These are phyloP conservation scores for Euclidia mi DNA, from an alignment of 2,888 invertebrate genomes.

Conservation along the genomic window DNA sequence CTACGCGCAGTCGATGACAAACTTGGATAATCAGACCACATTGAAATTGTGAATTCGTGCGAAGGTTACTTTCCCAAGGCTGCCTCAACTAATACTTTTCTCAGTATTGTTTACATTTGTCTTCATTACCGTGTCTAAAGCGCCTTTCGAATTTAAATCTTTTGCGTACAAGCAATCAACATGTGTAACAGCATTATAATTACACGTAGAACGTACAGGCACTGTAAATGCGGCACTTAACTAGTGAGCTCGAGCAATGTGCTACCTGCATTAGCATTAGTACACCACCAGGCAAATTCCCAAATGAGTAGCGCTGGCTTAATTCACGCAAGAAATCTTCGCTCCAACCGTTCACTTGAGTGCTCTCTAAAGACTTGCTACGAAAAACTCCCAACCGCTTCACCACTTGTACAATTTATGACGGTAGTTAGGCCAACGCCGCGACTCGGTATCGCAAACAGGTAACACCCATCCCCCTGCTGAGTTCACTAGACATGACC, in stretches of 20 bases:
- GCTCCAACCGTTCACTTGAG: conserved; percentile 71
- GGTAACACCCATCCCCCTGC: conserved; percentile 60
- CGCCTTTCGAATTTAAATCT: conserved; percentile 12
- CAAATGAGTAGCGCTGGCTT: conserved; percentile 64
- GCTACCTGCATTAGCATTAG: conserved; percentile 64
- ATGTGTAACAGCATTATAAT: conserved; percentile 23
- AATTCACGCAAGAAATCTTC: conserved; percentile 78
- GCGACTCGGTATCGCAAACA: conserved; percentile 67
- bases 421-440: conserved; percentile 76
- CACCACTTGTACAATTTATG: conserved; percentile 79
- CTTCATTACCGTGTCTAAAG: no score
- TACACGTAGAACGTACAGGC: conserved; percentile 28
- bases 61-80: no score
- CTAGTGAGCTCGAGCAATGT: conserved; percentile 42
- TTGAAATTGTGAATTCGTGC: no score
- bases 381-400: conserved; percentile 74
- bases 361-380: conserved; percentile 73
- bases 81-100: no score
- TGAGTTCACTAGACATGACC: conserved; percentile 38
- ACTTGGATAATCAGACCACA: no score
- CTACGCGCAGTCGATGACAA: no score
- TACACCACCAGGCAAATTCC: conserved; percentile 60
- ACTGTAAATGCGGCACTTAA: conserved; percentile 52
- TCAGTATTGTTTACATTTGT: no score
- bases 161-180: conserved; percentile 41